Percentiles rank a stretch among this genome's conserved stretches.
phyloP scores from a whole-genome alignment of 1,140 invertebrate genomes.

The Sitobion miscanthi region DNA sequence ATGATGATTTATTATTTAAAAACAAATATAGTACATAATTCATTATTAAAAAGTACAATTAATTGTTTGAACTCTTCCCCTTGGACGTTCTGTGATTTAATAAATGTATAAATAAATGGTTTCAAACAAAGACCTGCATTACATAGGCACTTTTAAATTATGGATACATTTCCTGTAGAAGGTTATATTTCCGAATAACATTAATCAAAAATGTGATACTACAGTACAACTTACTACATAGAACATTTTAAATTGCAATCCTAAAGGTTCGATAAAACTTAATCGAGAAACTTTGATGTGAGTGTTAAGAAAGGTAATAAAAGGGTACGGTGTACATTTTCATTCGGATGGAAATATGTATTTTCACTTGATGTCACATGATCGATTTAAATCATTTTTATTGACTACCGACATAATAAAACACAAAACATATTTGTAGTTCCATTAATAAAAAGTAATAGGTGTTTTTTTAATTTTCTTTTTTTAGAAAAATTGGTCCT shows the following conservation, averaged over 20 bases:
- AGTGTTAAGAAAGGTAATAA: neutral
- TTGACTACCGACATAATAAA: neutral
- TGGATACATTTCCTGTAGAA: neutral
- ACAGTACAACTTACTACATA: neutral
- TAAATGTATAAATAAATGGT: neutral
- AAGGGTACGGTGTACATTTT: neutral
- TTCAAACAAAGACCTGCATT: neutral
- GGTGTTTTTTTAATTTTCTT: too few species aligned
- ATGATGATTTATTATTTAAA: neutral
- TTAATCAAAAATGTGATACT: neutral
- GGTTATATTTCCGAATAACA: neutral
- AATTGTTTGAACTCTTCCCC: neutral
- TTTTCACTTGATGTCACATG: neutral
- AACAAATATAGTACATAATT: neutral
- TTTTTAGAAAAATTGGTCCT: neutral
- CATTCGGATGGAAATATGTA: neutral
- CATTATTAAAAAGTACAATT: neutral
- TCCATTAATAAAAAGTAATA: neutral
- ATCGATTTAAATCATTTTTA: neutral
- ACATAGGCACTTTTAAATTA: neutral
- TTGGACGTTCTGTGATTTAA: neutral
- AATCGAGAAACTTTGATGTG: neutral
- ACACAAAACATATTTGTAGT: neutral
- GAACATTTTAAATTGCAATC: neutral
- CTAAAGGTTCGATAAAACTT: neutral